phyloP scores from a whole-genome alignment of 2,797 vertebrate species.

The Catostomus latipinnis region DNA sequence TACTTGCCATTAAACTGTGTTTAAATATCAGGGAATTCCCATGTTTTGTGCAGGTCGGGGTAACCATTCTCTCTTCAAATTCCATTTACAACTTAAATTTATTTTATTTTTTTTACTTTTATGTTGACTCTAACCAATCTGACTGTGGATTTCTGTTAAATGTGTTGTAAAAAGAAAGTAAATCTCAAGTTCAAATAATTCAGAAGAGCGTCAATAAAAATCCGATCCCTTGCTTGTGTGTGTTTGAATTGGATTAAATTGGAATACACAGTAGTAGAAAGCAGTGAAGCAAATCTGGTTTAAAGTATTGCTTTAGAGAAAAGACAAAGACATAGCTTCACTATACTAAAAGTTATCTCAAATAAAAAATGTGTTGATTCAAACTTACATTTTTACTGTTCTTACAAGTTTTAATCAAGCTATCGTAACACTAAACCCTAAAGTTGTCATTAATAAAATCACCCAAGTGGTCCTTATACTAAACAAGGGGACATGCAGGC shows the following conservation, averaged over 20 bases:
- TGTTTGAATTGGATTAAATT: conserved; percentile 21
- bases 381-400: too few relatives aligned
- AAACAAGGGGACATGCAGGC: too few relatives aligned
- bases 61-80: conserved; percentile 72
- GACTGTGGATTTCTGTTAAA: conserved; percentile 72
- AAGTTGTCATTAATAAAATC: too few relatives aligned
- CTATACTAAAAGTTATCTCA: too few relatives aligned
- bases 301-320: too few relatives aligned
- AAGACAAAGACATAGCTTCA: neutral
- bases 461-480: too few relatives aligned
- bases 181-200: conserved; percentile 64
- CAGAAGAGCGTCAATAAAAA: conserved; percentile 69
- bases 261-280: neutral
- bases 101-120: conserved; percentile 55
- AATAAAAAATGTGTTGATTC: too few relatives aligned
- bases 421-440: too few relatives aligned
- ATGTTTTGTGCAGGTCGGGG: conserved; percentile 62
- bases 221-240: conserved; percentile 55
- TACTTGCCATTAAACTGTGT: conserved; percentile 69
- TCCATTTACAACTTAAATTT: conserved; percentile 63
- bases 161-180: conserved; percentile 79
- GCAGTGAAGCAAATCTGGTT: too few relatives aligned
- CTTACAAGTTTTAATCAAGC: too few relatives aligned
- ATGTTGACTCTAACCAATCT: conserved; percentile 62
- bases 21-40: conserved; percentile 66